phyloP scores from a whole-genome alignment of 2,797 vertebrate species.

The Pterois miles region DNA sequence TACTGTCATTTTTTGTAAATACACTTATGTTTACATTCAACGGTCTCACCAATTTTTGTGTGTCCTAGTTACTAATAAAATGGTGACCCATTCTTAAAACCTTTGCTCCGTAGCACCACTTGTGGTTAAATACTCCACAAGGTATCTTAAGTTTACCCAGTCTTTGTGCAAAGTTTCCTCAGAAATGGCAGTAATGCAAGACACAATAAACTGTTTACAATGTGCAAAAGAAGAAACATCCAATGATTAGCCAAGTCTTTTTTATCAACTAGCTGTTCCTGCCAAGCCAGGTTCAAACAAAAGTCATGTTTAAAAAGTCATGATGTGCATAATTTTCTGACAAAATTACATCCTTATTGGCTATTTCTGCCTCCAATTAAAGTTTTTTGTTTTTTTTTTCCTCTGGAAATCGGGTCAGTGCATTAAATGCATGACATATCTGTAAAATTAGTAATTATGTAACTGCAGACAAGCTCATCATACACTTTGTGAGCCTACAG shows the following conservation, averaged over 20 bases:
- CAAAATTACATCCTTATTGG: slow-evolving; percentile 25
- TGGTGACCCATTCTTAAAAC: neutral
- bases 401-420: slow-evolving; percentile 36
- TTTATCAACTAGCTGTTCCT: neutral
- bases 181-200: neutral
- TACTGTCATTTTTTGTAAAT: neutral
- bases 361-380: slow-evolving; percentile 35
- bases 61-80: neutral
- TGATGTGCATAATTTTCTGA: neutral
- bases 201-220: neutral
- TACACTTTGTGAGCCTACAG: slow-evolving; percentile 34
- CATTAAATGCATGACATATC: slow-evolving; percentile 53
- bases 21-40: neutral
- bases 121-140: too few relatives aligned
- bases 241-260: neutral
- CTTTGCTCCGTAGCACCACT: neutral
- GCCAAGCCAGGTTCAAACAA: neutral
- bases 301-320: neutral
- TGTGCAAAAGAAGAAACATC: neutral
- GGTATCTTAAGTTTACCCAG: too few relatives aligned
- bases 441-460: slow-evolving; percentile 54
- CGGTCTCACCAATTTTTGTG: neutral
- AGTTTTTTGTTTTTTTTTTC: too few relatives aligned
- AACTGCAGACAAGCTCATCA: slow-evolving; percentile 38
- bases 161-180: neutral